Evolutionary conservation across 2,797 vertebrate genomes (phyloP).

Genomic region (Percopsis omiscomaycus): DNA sequence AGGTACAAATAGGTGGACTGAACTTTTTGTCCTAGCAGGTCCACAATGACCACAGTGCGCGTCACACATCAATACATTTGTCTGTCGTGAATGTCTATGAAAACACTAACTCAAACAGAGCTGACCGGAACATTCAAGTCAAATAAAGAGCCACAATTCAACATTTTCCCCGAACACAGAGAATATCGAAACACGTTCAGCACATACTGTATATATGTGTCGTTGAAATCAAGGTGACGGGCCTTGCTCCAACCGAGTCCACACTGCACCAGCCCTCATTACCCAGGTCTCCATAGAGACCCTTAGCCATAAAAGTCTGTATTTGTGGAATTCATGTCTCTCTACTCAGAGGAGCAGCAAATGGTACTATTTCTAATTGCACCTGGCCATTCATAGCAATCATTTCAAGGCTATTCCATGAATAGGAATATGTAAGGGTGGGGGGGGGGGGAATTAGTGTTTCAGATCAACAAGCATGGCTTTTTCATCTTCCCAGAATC

Average conservation of each 20-base stretch:
- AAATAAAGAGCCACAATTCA: constrained; percentile 1
- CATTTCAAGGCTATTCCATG: constrained; percentile 30
- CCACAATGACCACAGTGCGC: no score
- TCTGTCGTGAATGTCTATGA: not conserved
- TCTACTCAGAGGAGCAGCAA: constrained; percentile 44
- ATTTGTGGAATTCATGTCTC: constrained; percentile 63
- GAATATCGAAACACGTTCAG: no score
- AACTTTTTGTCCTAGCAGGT: constrained; percentile 4
- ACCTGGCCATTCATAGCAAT: constrained; percentile 42
- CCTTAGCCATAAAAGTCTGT: constrained; percentile 72
- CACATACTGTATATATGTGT: no score
- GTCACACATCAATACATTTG: not conserved
- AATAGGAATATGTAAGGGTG: constrained; percentile 34
- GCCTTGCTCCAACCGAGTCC: constrained; percentile 60
- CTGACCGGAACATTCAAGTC: not conserved
- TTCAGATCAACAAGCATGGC: constrained; percentile 33
- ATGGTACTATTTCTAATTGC: constrained; percentile 34
- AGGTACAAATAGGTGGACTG: constrained; percentile 1
- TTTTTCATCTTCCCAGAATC: constrained; percentile 32
- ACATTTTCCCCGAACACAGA: not conserved
- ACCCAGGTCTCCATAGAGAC: constrained; percentile 78
- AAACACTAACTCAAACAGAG: not conserved
- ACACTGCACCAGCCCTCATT: constrained; percentile 73
- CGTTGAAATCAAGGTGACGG: no score
- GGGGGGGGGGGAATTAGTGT: constrained; percentile 18